Base-by-base conservation (phyloP, 2,113 vertebrate species). In the Montifringilla adamsi region DNA sequence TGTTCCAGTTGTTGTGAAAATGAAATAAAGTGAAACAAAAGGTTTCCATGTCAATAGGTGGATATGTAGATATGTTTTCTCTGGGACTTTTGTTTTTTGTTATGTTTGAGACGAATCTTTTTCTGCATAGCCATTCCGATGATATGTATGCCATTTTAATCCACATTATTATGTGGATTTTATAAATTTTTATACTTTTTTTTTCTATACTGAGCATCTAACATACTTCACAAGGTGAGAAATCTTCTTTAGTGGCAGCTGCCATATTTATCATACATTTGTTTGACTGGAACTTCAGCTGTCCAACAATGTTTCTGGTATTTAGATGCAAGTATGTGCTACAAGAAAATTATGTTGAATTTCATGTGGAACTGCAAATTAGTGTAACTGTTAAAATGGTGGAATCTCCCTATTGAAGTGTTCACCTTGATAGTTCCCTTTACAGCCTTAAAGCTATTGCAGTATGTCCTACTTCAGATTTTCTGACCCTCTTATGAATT, bases 41-140 rank as follows among this genome's bases (percentile, higher is more conserved):
- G 6, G 20, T 78, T 89, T 63, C 35, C 3, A 0, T 47, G 18
- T n/a, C 1, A 0, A 19, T 23, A 20, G 7, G 4, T 64, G 16
- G 27, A 13, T 31, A 46, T 18, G 3, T 26, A 16, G 15, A 5
- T 64, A 6, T 4, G 2, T 72, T 90, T 93, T 87, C 12, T 73
- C 7, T 73, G 16, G 3, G 39, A 63, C 4, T 52, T 78, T 11
- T 24, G 6, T 0, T 1, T 10, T 82, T 75, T 76, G 18, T 73
- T 37, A 1, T 20, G 11, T 23, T 8, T 60, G 28, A 13, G 53
- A 30, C 8, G 19, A n/a, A 60, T 64, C 11, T 53, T 8, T 75
- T 93, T 84, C 21, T 63, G 7, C 10, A 6, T 28, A 88, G 41
- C 7, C 33, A 44, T 75, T 90, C 28, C 1, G 6, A 15, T 37